phyloP scores from a whole-genome alignment of 2,888 invertebrate species.

The Napeogenes inachia region DNA sequence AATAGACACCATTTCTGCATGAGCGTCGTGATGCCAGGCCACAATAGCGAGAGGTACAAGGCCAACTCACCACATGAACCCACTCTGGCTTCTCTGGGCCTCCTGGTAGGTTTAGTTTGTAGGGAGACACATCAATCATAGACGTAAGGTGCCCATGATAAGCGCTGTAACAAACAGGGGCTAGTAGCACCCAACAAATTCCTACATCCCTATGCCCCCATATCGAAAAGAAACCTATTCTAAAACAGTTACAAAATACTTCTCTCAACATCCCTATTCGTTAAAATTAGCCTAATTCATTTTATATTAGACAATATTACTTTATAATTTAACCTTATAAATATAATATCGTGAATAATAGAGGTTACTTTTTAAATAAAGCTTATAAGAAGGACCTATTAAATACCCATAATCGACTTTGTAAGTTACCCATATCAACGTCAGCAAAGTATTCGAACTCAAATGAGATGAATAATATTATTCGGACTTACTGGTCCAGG shows the following conservation, averaged over 20 bases:
- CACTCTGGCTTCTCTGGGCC: conserved; percentile 89
- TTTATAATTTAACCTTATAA: neutral
- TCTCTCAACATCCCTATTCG: neutral
- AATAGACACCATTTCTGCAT: conserved; percentile 1
- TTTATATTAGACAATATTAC: neutral
- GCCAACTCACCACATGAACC: conserved; percentile 89
- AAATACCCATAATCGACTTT: neutral
- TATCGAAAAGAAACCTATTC: neutral
- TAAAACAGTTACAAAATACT: neutral
- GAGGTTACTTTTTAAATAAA: neutral
- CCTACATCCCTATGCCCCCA: conserved; percentile 43
- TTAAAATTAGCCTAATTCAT: neutral
- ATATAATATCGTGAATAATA: neutral
- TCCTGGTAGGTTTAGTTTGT: conserved; percentile 95
- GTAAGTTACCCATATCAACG: conserved; percentile 3
- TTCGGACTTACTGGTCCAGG: conserved; percentile 93
- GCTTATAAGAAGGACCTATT: neutral
- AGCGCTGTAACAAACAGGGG: conserved; percentile 88
- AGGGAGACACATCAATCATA: conserved; percentile 97
- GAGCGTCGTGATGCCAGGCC: conserved; percentile 12
- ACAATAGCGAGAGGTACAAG: conserved; percentile 38
- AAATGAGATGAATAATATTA: conserved; percentile 17
- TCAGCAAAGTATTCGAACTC: neutral
- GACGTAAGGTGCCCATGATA: conserved; percentile 99
- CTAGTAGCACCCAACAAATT: conserved; percentile 73